Conservation (phyloP, 2,113 vertebrate species). For the Platysternon megacephalum region DNA sequence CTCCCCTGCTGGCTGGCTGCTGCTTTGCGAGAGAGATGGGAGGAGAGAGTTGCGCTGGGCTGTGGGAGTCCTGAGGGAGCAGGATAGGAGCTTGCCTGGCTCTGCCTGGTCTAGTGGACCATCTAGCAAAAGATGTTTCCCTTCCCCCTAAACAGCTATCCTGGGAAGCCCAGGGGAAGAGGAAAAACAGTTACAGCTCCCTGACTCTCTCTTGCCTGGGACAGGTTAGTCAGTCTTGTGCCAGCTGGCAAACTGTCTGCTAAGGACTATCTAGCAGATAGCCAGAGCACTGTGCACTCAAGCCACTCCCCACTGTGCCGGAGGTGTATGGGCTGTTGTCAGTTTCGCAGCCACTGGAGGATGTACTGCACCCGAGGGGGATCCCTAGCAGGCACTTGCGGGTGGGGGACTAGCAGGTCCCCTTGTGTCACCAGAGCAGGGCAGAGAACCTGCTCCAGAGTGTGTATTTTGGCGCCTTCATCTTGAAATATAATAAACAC, state of each 20-base stretch:
- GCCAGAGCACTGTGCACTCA: neutral
- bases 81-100: neutral
- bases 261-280: neutral
- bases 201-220: neutral
- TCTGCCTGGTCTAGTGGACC: neutral
- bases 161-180: neutral
- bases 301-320: neutral
- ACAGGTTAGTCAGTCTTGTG: neutral
- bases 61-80: neutral
- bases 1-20: neutral
- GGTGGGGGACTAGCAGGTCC: neutral
- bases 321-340: neutral
- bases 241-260: neutral
- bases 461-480: neutral
- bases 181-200: neutral
- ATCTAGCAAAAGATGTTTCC: neutral
- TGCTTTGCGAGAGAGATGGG: neutral
- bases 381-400: fast-evolving
- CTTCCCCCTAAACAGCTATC: neutral
- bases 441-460: neutral
- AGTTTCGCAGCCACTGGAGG: neutral
- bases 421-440: neutral
- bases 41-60: neutral
- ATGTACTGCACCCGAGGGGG: too few species aligned
- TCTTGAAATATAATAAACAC: neutral